Conservation (phyloP, 2,888 invertebrate genomes). For the Marronus borbonicus region DNA sequence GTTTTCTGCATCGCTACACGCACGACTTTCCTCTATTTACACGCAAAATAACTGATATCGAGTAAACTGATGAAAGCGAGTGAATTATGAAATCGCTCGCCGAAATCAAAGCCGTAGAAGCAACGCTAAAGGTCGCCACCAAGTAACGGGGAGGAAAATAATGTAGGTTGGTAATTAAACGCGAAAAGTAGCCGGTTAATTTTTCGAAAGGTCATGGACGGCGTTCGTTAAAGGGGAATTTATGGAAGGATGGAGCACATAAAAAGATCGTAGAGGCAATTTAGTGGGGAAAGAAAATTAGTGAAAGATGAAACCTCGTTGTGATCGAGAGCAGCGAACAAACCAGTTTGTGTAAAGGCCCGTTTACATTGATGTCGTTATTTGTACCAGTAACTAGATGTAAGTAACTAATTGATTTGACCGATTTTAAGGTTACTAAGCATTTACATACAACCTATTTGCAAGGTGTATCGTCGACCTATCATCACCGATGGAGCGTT, state of each 20-base stretch:
- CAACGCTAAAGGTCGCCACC: background rate
- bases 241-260: background rate
- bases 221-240: background rate
- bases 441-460: no score
- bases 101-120: background rate
- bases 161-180: slow-evolving; percentile 12
- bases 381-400: no score
- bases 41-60: slow-evolving; percentile 14
- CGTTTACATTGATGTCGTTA: no score
- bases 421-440: no score
- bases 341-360: no score
- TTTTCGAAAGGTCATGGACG: background rate
- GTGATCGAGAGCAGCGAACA: no score
- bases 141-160: background rate
- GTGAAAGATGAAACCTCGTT: no score
- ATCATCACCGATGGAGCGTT: no score
- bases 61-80: background rate
- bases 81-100: slow-evolving; percentile 23
- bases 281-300: no score
- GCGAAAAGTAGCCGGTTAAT: background rate
- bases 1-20: slow-evolving; percentile 18
- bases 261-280: background rate
- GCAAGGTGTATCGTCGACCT: no score
- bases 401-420: no score
- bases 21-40: slow-evolving; percentile 3